Conservation (phyloP, 2,113 vertebrate species). For the Sturnus vulgaris region DNA sequence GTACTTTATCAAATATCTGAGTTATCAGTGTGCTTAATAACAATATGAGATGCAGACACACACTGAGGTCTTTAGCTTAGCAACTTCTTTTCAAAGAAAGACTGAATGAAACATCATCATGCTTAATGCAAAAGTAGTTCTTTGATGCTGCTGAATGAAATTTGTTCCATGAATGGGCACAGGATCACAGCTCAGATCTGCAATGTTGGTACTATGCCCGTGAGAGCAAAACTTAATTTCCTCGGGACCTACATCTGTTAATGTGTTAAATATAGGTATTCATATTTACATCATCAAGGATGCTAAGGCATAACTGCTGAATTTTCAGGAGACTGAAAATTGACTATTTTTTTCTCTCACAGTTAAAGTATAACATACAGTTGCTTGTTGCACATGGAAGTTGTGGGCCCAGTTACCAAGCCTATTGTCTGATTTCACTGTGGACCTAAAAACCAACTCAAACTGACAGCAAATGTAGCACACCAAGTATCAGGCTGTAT, state of each 20-base stretch:
- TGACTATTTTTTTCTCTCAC: not conserved
- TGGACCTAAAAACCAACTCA: not conserved
- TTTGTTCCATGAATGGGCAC: not conserved
- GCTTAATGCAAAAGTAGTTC: not conserved
- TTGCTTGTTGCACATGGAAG: not conserved
- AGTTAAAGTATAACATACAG: not conserved
- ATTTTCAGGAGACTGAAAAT: not conserved
- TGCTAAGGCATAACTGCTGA: not conserved
- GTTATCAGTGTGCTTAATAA: not conserved
- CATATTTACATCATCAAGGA: not conserved
- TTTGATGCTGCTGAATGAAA: not conserved
- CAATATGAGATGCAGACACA: not conserved
- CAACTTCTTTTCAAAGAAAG: not conserved
- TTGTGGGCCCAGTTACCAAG: not conserved
- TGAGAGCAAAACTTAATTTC: not conserved
- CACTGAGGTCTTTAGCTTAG: not conserved
- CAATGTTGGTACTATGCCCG: fast-evolving
- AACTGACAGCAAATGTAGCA: not conserved
- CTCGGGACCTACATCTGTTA: not conserved
- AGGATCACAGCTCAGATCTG: not conserved
- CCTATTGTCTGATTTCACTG: not conserved
- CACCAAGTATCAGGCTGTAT: not conserved
- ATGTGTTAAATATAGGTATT: not conserved
- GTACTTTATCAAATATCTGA: not conserved
- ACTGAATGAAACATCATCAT: not conserved